Evolutionary conservation across 2,113 vertebrate genomes (phyloP).

Genomic region (Morone saxatilis): DNA sequence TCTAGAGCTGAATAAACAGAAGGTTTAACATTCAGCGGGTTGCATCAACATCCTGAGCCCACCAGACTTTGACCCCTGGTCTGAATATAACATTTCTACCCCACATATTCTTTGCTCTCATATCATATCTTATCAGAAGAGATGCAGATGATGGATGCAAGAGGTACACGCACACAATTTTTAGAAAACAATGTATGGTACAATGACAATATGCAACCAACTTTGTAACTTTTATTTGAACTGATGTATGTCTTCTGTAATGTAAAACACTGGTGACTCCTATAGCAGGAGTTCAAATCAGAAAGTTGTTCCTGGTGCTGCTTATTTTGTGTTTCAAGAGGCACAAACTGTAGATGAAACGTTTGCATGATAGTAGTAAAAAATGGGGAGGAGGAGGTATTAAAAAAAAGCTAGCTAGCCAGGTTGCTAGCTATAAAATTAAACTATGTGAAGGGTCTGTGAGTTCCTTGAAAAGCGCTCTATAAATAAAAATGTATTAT

Average conservation of each 20-base stretch:
- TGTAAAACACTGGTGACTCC: slow-evolving; percentile 31
- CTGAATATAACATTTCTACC: slow-evolving; percentile 19
- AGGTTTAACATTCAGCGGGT: slow-evolving; percentile 3
- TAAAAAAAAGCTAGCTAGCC: background rate
- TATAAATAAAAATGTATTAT: no score
- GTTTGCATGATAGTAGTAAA: slow-evolving; percentile 54
- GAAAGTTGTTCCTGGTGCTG: slow-evolving; percentile 49
- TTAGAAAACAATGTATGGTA: background rate
- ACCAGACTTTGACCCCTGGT: background rate
- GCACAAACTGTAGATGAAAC: slow-evolving; percentile 54
- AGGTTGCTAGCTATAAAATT: background rate
- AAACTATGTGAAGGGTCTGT: no score
- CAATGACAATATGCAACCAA: slow-evolving; percentile 56
- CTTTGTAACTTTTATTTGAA: slow-evolving; percentile 30
- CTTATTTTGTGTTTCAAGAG: slow-evolving; percentile 49
- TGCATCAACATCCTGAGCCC: background rate
- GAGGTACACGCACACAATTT: slow-evolving; percentile 1
- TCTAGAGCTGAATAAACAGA: background rate
- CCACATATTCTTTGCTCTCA: slow-evolving; percentile 25
- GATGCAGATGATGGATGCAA: background rate
- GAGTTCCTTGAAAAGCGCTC: no score
- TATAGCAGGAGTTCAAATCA: slow-evolving; percentile 18
- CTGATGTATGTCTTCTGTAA: slow-evolving; percentile 5
- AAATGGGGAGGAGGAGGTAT: background rate
- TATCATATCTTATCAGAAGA: slow-evolving; percentile 20